Percentiles rank a stretch among this genome's conserved stretches.
Conservation (phyloP, 2,888 invertebrate genomes). For the Nebria brevicollis region DNA sequence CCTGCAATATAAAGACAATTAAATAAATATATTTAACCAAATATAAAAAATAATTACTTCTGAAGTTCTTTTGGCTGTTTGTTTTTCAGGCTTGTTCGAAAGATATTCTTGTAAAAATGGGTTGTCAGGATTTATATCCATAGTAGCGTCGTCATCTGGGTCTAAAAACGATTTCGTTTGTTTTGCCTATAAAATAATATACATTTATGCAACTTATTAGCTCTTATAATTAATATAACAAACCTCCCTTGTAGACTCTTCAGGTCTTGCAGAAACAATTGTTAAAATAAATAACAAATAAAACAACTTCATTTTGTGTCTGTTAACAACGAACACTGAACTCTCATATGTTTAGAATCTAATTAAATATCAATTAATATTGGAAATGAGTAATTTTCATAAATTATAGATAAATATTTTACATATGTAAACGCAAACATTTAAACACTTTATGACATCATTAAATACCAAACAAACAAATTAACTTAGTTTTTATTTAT, state of each 20-base stretch:
- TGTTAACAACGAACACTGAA: neutral
- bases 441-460: neutral
- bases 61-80: neutral
- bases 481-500: no score
- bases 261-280: neutral
- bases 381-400: neutral
- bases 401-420: neutral
- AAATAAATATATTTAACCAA: no score
- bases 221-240: neutral
- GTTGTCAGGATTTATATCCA: conserved; percentile 16
- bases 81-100: neutral
- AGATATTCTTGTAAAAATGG: conserved; percentile 28
- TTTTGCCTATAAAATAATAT: no score
- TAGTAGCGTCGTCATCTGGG: neutral
- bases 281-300: neutral
- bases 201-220: no score
- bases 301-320: neutral
- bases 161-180: neutral
- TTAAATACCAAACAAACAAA: neutral
- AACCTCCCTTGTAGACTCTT: neutral
- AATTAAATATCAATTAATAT: neutral
- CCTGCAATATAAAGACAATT: neutral
- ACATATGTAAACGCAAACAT: neutral
- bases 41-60: neutral
- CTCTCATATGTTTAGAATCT: neutral